Evolutionary conservation across 2,113 vertebrate species (phyloP).

Genomic region (Mesocricetus auratus): DNA sequence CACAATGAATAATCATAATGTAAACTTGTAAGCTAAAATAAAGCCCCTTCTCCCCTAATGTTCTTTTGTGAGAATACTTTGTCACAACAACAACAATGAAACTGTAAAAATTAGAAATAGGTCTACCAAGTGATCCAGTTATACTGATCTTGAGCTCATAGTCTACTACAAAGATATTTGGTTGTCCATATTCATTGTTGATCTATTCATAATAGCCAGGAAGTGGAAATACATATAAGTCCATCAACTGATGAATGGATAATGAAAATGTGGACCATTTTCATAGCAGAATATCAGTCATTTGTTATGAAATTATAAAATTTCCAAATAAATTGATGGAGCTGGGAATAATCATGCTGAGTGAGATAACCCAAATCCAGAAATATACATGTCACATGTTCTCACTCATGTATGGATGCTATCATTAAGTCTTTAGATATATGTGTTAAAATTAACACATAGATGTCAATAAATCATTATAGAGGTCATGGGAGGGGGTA

Average conservation of each 20-base stretch:
- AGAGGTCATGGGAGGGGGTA: too few relatives aligned
- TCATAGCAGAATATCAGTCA: background rate
- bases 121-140: background rate
- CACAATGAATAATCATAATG: background rate
- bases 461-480: background rate
- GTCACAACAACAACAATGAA: background rate
- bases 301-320: background rate
- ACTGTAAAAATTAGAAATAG: background rate
- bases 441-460: background rate
- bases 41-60: too few relatives aligned
- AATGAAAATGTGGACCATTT: background rate
- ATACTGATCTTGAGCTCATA: background rate
- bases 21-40: background rate
- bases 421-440: background rate
- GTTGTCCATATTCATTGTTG: background rate
- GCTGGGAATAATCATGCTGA: background rate
- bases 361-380: background rate
- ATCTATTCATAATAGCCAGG: background rate
- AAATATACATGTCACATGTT: background rate
- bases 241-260: background rate
- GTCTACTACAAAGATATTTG: background rate
- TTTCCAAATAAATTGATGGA: background rate
- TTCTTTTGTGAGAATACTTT: background rate
- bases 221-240: background rate
- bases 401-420: background rate